Base-by-base conservation (phyloP, 2,113 vertebrate genomes). In the Eidolon helvum region DNA sequence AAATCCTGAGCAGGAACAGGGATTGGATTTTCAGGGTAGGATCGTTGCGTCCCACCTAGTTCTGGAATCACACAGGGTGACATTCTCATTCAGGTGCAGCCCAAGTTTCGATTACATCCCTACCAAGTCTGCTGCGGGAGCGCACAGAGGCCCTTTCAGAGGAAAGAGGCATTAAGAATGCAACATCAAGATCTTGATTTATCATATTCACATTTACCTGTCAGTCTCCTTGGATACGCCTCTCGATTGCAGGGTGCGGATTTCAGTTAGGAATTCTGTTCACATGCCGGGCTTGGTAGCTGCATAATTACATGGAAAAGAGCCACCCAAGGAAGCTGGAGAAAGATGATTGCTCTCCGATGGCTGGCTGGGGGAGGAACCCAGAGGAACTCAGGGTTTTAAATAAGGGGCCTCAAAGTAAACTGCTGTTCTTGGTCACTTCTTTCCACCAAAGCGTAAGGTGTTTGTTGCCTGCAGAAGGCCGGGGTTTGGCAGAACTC, bases 191-290 rank as follows among this genome's bases (percentile, higher is more conserved):
- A 89, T 45, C 78, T 28, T 85, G 94, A 94, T 96, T 94, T 71
- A 90, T n/a, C 78, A 28, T 30, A 19, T 63, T 92, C 38, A 9
- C 80, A 61, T 79, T 57, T 75, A 94, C 91, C 95, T 96, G 95
- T 92, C 92, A 90, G 94, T 97, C 96, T 94, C 94, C 97, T 95
- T 93, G 96, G 90, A 69, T 84, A 97, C 77, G 80, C 96, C 94
- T 96, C 61, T 69, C 59, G 33, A 2, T 74, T 61, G 74, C 97
- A 74, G 91, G 77, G 91, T 68, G 2, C 15, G 16, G 72, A 11
- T 78, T 75, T 65, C 10, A 7, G 55, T 43, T 74, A 61, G 68
- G 84, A 75, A 97, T 96, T 95, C 97, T 68, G 82, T 84, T 97
- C 95, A 84, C 85, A 35, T 2, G 38, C 74, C 0, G 0, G 74